Evolutionary conservation across 2,113 vertebrate species (phyloP).

Genomic region (Nematolebias whitei): DNA sequence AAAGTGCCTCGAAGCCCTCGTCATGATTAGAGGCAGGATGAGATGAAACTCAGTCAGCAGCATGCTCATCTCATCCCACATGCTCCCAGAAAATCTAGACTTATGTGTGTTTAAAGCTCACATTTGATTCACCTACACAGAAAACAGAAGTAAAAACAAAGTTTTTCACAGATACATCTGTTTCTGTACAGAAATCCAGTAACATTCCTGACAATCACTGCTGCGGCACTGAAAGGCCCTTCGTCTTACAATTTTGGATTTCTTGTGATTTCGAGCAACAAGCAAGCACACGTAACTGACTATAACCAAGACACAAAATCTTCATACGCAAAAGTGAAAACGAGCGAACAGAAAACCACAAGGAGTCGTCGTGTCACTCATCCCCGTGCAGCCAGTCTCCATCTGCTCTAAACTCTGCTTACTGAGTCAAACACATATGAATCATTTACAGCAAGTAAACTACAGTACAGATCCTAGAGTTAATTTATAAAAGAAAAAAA

Average conservation of each 20-base stretch:
- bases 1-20: slow-evolving; percentile 55
- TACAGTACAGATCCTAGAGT: slow-evolving; percentile 20
- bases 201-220: slow-evolving; percentile 46
- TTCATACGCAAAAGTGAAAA: slow-evolving; percentile 25
- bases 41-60: slow-evolving; percentile 31
- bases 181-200: slow-evolving; percentile 34
- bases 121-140: slow-evolving; percentile 22
- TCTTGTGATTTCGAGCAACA: slow-evolving; percentile 1
- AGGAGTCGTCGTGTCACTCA: slow-evolving; percentile 56
- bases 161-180: slow-evolving; percentile 17
- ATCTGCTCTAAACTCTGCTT: not conserved
- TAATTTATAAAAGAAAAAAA: slow-evolving; percentile 36
- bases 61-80: slow-evolving; percentile 16
- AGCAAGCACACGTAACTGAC: slow-evolving; percentile 27
- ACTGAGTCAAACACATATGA: slow-evolving; percentile 13
- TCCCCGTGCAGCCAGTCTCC: slow-evolving; percentile 31
- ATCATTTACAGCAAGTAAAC: slow-evolving; percentile 60
- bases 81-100: slow-evolving; percentile 17
- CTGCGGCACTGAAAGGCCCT: slow-evolving; percentile 25
- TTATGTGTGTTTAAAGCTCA: slow-evolving; percentile 21
- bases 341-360: not conserved
- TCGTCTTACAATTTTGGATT: slow-evolving; percentile 63
- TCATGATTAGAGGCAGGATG: not conserved
- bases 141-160: slow-evolving; percentile 24
- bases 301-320: slow-evolving; percentile 31